phyloP scores from a whole-genome alignment of 2,797 vertebrate genomes.

The Sarcophilus harrisii region DNA sequence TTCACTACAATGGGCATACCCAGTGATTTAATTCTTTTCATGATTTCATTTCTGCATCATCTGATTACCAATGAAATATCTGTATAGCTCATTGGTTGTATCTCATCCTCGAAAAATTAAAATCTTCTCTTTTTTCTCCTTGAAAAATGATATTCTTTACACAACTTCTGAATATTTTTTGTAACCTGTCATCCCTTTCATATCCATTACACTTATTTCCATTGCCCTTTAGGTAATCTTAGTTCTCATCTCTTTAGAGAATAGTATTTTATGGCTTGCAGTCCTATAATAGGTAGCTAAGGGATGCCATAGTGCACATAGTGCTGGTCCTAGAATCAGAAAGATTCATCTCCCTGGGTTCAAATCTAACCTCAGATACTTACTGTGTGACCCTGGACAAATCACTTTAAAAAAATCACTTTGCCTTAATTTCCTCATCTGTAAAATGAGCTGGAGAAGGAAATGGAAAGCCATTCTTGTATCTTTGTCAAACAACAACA shows the following conservation, averaged over 20 bases:
- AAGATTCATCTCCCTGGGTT: background rate
- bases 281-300: background rate
- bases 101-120: background rate
- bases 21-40: background rate
- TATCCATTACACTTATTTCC: background rate
- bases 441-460: background rate
- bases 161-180: background rate
- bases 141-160: background rate
- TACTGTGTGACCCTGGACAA: background rate
- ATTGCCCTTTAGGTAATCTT: background rate
- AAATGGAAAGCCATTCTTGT: background rate
- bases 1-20: background rate
- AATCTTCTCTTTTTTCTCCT: background rate
- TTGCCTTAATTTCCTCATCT: background rate
- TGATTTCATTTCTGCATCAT: background rate
- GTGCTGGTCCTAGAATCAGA: background rate
- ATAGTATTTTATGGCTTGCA: background rate
- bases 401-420: background rate
- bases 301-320: background rate
- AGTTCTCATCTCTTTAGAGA: background rate
- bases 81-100: background rate
- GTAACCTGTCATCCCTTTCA: background rate
- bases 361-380: background rate
- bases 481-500: background rate
- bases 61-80: background rate